phyloP scores from a whole-genome alignment of 2,888 invertebrate species.

The Atrina japonica region DNA sequence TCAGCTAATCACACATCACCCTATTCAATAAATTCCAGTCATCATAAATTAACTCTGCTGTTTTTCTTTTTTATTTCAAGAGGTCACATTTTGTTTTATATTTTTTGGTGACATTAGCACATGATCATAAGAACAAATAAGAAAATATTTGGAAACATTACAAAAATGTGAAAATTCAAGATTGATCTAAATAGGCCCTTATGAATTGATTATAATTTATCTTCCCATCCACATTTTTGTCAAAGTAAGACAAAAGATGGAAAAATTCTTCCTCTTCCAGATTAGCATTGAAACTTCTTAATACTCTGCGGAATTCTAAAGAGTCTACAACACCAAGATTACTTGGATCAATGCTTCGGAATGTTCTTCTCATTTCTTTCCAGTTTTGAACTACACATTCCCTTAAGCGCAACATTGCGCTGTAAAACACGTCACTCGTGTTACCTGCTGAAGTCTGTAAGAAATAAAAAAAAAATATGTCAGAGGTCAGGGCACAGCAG shows the following conservation, averaged over 20 bases:
- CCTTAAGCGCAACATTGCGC: constrained; percentile 67
- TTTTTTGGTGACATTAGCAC: no score
- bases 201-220: constrained; percentile 78
- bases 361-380: constrained; percentile 78
- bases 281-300: constrained; percentile 74
- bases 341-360: constrained; percentile 65
- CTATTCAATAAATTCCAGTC: no score
- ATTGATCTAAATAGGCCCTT: constrained; percentile 67
- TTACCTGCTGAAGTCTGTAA: constrained; percentile 60
- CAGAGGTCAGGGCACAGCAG: no score
- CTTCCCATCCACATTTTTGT: constrained; percentile 68
- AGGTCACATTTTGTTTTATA: not conserved
- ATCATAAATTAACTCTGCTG: not conserved
- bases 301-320: constrained; percentile 70
- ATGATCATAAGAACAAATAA: no score
- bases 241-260: constrained; percentile 73
- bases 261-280: constrained; percentile 78
- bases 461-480: constrained; percentile 7
- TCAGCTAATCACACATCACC: no score
- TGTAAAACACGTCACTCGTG: constrained; percentile 54
- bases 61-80: not conserved
- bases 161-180: constrained; percentile 8
- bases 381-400: constrained; percentile 72
- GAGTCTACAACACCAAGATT: constrained; percentile 65
- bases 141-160: no score